Base-by-base conservation (phyloP, 2,888 invertebrate species). In the Philereme transversata region DNA sequence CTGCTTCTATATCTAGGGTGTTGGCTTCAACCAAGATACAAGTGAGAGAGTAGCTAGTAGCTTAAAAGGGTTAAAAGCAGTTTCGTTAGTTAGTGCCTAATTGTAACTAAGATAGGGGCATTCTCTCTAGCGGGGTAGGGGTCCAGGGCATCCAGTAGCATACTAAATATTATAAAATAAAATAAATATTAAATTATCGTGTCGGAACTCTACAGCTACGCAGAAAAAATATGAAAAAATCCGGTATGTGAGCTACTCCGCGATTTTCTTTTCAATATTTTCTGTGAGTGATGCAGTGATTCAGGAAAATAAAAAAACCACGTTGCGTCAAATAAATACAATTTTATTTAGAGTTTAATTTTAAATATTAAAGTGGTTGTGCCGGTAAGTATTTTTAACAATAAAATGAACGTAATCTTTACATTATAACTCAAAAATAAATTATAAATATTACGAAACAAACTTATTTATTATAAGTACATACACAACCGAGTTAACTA, bases 381-480 rank as follows among this genome's bases (percentile, higher is more conserved):
- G 90, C 87, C 87, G 89, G 89, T 86, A 90, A 88, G 87, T 87
- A 83, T 91, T 80, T 92, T 93, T 86, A 83, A 89, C 85, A 86
- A 84, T 86, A 81, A 81, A 82, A 82, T 71, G 61, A 67, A 72
- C 61, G 80, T 82, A 81, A 80, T 79, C 84, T 87, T 93, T 92
- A 93, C 91, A 93, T 68, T 87, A 90, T 81, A 85, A 68, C 54
- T 78, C 82, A 86, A 84, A 75, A 80, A 74, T 60, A 68, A 76
- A 78, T 71, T 79, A 84, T 72, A 86, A 84, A 78, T 79, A 67
- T 65, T 68, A 69, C 61, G 63, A 65, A 75, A 74, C 74, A 69
- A 85, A 86, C 83, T 86, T 87, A 88, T 78, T 77, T 92, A 91
- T 62, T 68, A 93, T 93, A 93, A 93, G 93, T 94, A 94, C 91